Percentiles rank a stretch among this genome's conserved stretches.
Conservation (phyloP, 2,888 invertebrate genomes). For the Rosalia funebris region DNA sequence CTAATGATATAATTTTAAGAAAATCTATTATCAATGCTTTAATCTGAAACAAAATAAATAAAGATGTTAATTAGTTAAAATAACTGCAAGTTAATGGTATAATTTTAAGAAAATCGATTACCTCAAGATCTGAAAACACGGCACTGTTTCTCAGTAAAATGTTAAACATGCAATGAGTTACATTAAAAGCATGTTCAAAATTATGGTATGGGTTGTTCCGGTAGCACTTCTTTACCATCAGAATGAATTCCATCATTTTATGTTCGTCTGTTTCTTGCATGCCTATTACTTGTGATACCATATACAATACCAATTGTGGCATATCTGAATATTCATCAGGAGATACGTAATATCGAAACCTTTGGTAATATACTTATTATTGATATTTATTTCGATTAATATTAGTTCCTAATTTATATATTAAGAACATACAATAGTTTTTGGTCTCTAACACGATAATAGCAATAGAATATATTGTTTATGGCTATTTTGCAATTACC, state of each 20-base stretch:
- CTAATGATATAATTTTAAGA: constrained; percentile 51
- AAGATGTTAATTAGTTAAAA: background rate
- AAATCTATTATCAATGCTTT: constrained; percentile 69
- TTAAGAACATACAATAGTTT: too few relatives aligned
- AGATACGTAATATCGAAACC: constrained; percentile 69
- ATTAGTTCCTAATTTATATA: too few relatives aligned
- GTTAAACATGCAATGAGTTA: constrained; percentile 71
- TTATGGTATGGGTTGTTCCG: constrained; percentile 71
- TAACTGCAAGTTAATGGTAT: background rate
- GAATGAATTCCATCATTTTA: constrained; percentile 64
- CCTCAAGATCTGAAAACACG: constrained; percentile 47
- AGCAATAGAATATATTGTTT: too few relatives aligned
- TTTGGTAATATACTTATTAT: constrained; percentile 52
- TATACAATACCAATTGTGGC: constrained; percentile 67
- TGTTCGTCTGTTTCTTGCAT: constrained; percentile 61
- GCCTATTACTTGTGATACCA: constrained; percentile 67
- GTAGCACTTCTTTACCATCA: constrained; percentile 66
- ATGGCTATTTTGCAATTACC: too few relatives aligned
- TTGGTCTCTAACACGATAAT: too few relatives aligned
- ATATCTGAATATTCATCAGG: constrained; percentile 66
- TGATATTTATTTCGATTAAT: too few relatives aligned
- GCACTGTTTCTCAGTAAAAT: constrained; percentile 65
- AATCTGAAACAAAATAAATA: constrained; percentile 58
- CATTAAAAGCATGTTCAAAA: constrained; percentile 72
- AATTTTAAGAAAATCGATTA: constrained; percentile 65